Conservation (phyloP, 1,140 invertebrate species). For the Drosophila watanabei region DNA sequence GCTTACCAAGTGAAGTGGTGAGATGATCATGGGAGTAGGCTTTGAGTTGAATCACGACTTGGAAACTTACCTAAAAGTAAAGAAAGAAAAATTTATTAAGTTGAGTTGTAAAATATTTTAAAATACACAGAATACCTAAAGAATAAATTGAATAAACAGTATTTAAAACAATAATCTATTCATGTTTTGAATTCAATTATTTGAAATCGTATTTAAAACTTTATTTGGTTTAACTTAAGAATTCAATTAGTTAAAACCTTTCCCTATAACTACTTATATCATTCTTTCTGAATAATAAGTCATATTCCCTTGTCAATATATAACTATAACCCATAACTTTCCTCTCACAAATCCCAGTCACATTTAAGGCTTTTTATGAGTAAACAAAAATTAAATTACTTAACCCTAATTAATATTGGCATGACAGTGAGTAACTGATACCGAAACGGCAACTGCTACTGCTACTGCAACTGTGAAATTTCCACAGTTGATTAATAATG, state of each 20-base stretch:
- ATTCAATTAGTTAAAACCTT: not conserved
- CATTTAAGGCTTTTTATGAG: slow-evolving; percentile 1
- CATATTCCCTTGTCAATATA: not conserved
- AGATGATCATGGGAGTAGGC: not conserved
- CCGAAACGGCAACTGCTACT: slow-evolving; percentile 53
- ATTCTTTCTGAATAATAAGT: not conserved
- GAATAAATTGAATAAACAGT: not conserved
- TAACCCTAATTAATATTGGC: slow-evolving; percentile 76
- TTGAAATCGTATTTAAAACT: not conserved
- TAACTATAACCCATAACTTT: not conserved
- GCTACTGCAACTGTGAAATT: slow-evolving; percentile 43
- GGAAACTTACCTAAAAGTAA: slow-evolving; percentile 60
- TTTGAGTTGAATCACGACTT: not conserved
- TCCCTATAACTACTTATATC: not conserved
- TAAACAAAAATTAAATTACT: slow-evolving; percentile 53
- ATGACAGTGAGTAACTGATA: slow-evolving; percentile 52
- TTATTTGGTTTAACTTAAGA: not conserved
- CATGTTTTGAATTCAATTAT: not conserved
- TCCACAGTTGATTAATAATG: slow-evolving; percentile 54
- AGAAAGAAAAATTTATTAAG: not conserved
- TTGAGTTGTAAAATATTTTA: not conserved
- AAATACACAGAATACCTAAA: no score
- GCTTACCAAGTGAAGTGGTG: slow-evolving; percentile 19
- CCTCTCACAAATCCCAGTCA: not conserved
- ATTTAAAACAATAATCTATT: not conserved